Conservation (phyloP, 2,888 invertebrate genomes). For the Calameuta idolon region DNA sequence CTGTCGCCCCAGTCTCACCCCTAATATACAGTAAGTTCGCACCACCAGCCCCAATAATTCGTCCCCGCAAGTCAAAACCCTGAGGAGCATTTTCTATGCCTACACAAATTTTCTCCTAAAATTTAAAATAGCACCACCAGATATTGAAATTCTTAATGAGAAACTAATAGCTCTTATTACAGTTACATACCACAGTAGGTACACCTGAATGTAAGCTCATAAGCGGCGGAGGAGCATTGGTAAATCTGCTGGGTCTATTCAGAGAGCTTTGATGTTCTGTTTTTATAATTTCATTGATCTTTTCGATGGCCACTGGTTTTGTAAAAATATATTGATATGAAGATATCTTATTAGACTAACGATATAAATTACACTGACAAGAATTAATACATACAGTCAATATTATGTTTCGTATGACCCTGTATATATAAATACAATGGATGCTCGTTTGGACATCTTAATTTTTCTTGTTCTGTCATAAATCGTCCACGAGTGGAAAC, state of each 20-base stretch:
- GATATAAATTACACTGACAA: neutral
- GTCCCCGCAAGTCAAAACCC: conserved; percentile 80
- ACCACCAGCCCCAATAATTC: conserved; percentile 78
- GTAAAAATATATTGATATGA: conserved; percentile 29
- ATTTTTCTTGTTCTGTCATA: conserved; percentile 69
- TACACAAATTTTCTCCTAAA: conserved; percentile 79
- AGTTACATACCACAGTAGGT: conserved; percentile 54
- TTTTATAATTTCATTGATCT: conserved; percentile 70
- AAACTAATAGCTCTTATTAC: neutral
- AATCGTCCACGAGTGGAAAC: conserved; percentile 72
- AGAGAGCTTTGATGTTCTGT: conserved; percentile 62
- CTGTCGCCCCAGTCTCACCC: conserved; percentile 82
- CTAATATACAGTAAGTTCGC: conserved; percentile 82
- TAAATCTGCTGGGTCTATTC: conserved; percentile 65
- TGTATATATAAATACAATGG: conserved; percentile 72
- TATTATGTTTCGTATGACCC: conserved; percentile 69
- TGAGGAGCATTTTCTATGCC: conserved; percentile 83
- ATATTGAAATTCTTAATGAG: neutral
- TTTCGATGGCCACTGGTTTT: conserved; percentile 68
- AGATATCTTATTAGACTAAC: neutral
- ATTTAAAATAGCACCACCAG: conserved; percentile 4
- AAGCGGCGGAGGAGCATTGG: conserved; percentile 67
- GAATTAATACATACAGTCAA: conserved; percentile 58
- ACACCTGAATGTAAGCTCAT: conserved; percentile 66
- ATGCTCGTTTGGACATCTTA: conserved; percentile 68